Evolutionary conservation across 2,888 invertebrate genomes (phyloP), one percentile per base, ranked within the genome.

Genomic region (Notodonta dromedarius): DNA sequence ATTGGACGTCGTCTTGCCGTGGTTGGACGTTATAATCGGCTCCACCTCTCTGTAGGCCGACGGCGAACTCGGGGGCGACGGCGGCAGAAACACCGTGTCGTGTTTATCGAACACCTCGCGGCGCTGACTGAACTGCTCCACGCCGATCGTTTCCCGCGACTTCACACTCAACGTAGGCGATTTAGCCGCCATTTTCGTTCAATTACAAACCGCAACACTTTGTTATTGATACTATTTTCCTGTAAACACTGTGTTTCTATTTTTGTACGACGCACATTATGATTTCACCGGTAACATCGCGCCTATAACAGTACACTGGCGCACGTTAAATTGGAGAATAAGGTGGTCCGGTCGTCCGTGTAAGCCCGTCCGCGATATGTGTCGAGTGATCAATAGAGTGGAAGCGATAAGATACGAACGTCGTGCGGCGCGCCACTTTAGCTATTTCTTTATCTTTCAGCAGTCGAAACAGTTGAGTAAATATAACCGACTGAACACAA

Each of bases 161-260:
- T 86, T 91, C 76, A 93, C 87, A 82, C 91, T 90, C 71, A 84
- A 84, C 73, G 93, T 93, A 79, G 93, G 93, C 85, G 93, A 93
- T 90, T 87, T 91, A 73, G 89, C 86, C 80, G 85, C 82, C 93
- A 93, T 93, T 90, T 90, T 89, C 90, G 90, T 87, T 87, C 90
- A 89, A 91, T 92, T 87, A 91, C 86, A 91, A 89, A 92, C 93
- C 91, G 89, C 92, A 91, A 87, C 91, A 91, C 91, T 91, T 87
- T 89, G 88, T 89, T 88, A 90, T 91, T 90, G 87, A 90, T 87
- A 88, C 87, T 90, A 88, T 91, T 92, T 93, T 92, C 92, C 91
- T 90, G 90, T 87, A 88, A 89, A 88, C 90, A 89, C 87, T 84
- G 85, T 89, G 79, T 83, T 87, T 92, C 93, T 92, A 92, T 93